phyloP scores from a whole-genome alignment of 2,797 vertebrate species.

The Sebastes oblongus region DNA sequence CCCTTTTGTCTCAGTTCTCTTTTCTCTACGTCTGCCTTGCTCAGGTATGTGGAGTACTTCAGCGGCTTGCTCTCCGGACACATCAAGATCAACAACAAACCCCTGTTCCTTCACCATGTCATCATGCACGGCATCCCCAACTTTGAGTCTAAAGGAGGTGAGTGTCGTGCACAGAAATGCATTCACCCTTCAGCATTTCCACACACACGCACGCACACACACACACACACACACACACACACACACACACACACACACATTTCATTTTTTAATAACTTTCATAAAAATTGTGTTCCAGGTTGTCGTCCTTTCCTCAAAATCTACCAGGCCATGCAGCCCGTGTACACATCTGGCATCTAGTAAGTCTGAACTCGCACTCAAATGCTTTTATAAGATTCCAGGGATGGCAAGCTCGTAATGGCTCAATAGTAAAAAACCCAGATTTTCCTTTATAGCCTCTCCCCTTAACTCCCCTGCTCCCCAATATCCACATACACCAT shows the following conservation, averaged over 20 bases:
- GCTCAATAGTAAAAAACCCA: constrained; percentile 60
- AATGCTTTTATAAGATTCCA: constrained; percentile 67
- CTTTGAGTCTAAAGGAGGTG: constrained; percentile 96
- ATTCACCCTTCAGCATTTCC: neutral
- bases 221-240: no score
- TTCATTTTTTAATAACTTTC: neutral
- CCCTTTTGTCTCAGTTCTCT: neutral
- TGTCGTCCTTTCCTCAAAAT: constrained; percentile 98
- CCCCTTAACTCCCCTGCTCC: constrained; percentile 22
- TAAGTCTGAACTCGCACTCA: constrained; percentile 78
- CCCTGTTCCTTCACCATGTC: constrained; percentile 96
- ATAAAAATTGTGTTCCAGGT: constrained; percentile 78
- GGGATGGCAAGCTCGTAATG: constrained; percentile 57
- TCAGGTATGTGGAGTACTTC: constrained; percentile 97
- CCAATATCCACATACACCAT: constrained; percentile 39
- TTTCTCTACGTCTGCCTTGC: neutral
- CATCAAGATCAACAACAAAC: constrained; percentile 99
- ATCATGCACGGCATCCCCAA: constrained; percentile 99
- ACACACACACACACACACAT: no score
- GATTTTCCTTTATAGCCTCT: constrained; percentile 64
- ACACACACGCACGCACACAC: rapidly evolving
- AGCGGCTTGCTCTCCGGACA: constrained; percentile 93
- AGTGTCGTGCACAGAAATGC: neutral
- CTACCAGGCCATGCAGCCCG: constrained; percentile 98
- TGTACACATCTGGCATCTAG: constrained; percentile 99